phyloP scores from a whole-genome alignment of 2,888 invertebrate species.

The Cerceris rybyensis region DNA sequence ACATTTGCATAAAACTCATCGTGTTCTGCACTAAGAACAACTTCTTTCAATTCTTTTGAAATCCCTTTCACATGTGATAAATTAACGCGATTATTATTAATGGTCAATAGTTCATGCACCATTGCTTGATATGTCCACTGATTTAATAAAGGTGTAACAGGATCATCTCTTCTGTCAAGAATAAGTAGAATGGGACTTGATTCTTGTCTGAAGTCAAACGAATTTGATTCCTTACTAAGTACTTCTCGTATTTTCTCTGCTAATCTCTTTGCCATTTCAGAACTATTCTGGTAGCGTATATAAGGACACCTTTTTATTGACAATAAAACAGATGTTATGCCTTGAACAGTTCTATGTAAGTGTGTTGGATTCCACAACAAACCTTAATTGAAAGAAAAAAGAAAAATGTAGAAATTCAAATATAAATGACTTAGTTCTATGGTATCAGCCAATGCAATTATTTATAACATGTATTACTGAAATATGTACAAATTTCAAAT shows the following conservation, averaged over 20 bases:
- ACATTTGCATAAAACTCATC: slow-evolving; percentile 98
- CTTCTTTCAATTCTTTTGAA: slow-evolving; percentile 94
- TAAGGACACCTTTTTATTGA: slow-evolving; percentile 95
- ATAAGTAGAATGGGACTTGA: slow-evolving; percentile 92
- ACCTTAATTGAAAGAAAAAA: slow-evolving; percentile 78
- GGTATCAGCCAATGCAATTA: no score
- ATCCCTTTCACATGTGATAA: slow-evolving; percentile 92
- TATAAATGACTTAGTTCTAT: background rate
- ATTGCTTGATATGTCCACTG: slow-evolving; percentile 99
- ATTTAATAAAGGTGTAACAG: slow-evolving; percentile 96
- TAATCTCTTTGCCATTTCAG: slow-evolving; percentile 91
- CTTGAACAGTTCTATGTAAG: slow-evolving; percentile 91
- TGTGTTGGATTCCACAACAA: slow-evolving; percentile 90
- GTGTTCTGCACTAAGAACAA: slow-evolving; percentile 96
- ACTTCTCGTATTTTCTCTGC: slow-evolving; percentile 94
- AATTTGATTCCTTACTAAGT: slow-evolving; percentile 92
- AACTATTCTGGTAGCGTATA: slow-evolving; percentile 94
- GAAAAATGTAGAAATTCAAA: slow-evolving; percentile 6
- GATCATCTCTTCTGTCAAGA: slow-evolving; percentile 96
- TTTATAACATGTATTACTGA: no score
- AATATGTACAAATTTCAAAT: no score
- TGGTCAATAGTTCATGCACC: slow-evolving; percentile 98
- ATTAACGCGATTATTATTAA: slow-evolving; percentile 90
- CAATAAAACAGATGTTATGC: slow-evolving; percentile 92
- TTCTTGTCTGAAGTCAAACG: slow-evolving; percentile 92